Conservation (phyloP, 2,888 invertebrate genomes). For the Stratiomys singularior region DNA sequence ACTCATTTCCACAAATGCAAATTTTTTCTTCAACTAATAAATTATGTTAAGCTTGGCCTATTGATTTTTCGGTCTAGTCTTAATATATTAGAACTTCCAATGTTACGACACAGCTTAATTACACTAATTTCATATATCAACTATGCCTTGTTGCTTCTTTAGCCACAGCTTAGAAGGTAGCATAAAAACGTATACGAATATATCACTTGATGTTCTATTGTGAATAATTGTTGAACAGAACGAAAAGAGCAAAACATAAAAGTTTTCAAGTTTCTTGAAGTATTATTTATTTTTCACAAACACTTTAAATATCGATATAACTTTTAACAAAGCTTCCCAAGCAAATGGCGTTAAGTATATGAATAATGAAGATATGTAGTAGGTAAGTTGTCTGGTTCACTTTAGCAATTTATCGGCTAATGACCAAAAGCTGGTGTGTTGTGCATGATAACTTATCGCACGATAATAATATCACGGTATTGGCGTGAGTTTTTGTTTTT, state of each 20-base stretch:
- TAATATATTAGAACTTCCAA: no score
- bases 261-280: background rate
- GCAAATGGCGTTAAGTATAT: background rate
- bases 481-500: background rate
- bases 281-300: background rate
- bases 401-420: conserved; percentile 19
- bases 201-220: background rate
- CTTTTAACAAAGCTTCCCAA: background rate
- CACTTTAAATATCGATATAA: background rate
- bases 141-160: no score
- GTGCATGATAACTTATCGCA: conserved; percentile 21
- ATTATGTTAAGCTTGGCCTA: no score
- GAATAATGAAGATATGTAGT: background rate
- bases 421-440: conserved; percentile 9
- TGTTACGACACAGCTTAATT: no score
- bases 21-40: no score
- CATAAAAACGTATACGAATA: no score
- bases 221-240: background rate
- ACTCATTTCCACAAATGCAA: no score
- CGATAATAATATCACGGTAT: conserved; percentile 12
- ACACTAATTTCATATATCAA: no score
- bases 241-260: background rate
- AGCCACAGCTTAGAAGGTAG: no score
- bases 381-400: conserved; percentile 4
- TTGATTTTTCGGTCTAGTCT: no score